phyloP scores from a whole-genome alignment of 2,888 invertebrate species.

The Clanis bilineata region DNA sequence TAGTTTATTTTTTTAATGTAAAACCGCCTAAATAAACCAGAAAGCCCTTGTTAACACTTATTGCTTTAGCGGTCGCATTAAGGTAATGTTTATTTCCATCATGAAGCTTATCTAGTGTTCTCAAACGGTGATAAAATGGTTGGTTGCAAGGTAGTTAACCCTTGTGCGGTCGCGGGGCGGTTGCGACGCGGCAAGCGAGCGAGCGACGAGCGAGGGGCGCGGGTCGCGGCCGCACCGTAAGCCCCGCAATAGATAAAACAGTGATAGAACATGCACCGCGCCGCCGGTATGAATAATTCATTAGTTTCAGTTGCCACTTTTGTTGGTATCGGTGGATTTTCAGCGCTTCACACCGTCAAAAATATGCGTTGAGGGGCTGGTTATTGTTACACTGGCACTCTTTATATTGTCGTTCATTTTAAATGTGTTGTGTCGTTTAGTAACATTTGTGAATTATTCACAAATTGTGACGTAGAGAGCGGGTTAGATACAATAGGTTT shows the following conservation, averaged over 20 bases:
- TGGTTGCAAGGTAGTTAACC: slow-evolving; percentile 78
- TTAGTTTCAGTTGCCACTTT: slow-evolving; percentile 82
- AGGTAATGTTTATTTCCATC: slow-evolving; percentile 73
- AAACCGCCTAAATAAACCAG: slow-evolving; percentile 31
- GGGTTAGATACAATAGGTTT: not conserved
- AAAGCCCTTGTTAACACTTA: slow-evolving; percentile 54
- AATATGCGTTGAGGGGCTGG: slow-evolving; percentile 74
- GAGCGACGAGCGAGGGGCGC: slow-evolving; percentile 48
- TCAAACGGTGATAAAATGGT: slow-evolving; percentile 76
- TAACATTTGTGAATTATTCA: slow-evolving; percentile 46
- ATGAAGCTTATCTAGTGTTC: slow-evolving; percentile 74
- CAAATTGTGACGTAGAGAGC: not conserved
- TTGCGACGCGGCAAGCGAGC: slow-evolving; percentile 38
- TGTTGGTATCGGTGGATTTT: slow-evolving; percentile 81
- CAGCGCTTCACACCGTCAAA: slow-evolving; percentile 78
- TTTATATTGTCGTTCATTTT: slow-evolving; percentile 60
- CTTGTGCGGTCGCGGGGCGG: slow-evolving; percentile 57
- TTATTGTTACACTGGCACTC: slow-evolving; percentile 69
- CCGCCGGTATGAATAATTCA: slow-evolving; percentile 81
- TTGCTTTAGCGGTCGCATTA: slow-evolving; percentile 65
- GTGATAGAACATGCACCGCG: slow-evolving; percentile 83
- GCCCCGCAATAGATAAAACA: slow-evolving; percentile 82
- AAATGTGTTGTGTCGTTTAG: slow-evolving; percentile 44
- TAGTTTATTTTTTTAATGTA: slow-evolving; percentile 4
- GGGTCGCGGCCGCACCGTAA: slow-evolving; percentile 56